A percentile compares a stretch with the other conserved stretches of the same genome.
phyloP scores from a whole-genome alignment of 2,113 vertebrate species.

The Anser brachyrhynchus region DNA sequence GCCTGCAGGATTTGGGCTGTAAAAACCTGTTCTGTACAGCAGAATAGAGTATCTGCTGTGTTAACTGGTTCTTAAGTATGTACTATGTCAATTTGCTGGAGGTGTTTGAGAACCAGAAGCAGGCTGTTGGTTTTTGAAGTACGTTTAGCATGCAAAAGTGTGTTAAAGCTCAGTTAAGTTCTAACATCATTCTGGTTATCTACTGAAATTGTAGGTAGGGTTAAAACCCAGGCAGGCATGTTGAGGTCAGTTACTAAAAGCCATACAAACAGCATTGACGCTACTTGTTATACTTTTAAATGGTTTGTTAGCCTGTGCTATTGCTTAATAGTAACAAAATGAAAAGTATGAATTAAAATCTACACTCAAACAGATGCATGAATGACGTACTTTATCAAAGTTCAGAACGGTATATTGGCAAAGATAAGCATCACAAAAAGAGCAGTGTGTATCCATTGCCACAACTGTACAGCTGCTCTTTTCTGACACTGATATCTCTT shows the following conservation, averaged over 20 bases:
- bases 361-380: not conserved
- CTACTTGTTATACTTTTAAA: not conserved
- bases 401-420: not conserved
- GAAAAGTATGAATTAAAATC: not conserved
- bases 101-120: not conserved
- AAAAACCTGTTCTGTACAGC: not conserved
- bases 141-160: not conserved
- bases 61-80: not conserved
- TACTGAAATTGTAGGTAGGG: not conserved
- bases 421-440: not conserved
- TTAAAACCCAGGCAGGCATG: accelerated
- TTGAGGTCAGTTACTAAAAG: not conserved
- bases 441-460: not conserved
- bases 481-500: not conserved
- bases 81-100: not conserved
- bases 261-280: not conserved
- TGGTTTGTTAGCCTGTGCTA: not conserved
- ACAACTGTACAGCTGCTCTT: not conserved
- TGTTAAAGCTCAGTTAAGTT: not conserved
- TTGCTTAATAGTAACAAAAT: not conserved
- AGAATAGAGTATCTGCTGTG: not conserved
- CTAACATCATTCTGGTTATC: not conserved
- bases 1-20: not conserved
- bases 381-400: not conserved
- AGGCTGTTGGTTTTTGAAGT: not conserved